Evolutionary conservation across 2,797 vertebrate species (phyloP), one percentile per base, ranked within the genome.

Genomic region (Oreochromis mossambicus): DNA sequence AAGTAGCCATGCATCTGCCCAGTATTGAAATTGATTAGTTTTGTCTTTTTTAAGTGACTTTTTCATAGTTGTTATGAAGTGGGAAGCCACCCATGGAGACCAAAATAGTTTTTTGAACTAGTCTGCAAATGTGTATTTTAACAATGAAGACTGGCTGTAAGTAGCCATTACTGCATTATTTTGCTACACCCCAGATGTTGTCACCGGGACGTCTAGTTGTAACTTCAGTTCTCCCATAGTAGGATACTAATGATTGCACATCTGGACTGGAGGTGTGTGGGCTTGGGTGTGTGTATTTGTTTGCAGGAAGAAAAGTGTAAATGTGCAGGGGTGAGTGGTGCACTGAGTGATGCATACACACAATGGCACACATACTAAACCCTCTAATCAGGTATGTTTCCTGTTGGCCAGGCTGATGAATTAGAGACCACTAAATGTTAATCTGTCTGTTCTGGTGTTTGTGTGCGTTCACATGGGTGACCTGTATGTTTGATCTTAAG

Each of bases 311-410:
- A 86, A 91, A 87, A 34, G 15, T 48, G 48, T 41, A 55, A 83
- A 87, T 80, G 54, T 75, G 21, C 55, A 21, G 26, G 78, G 6
- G 26, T 77, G 52, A 73, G 83, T 3, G 41, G 68, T 61, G 34
- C 36, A 21, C 61, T 24, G 24, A 83, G 82, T 7, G 56, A 26
- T 41, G 52, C 32, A 68, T 54, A 48, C 66, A 14, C 80, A 8
- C 58, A 1, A 55, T n/a, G 66, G 50, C 61, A 58, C 78, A 87
- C 78, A 68, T 24, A 84, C 81, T 13, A 82, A 86, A 87, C 73
- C 90, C 90, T 94, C 81, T 94, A 94, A 94, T 92, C 66, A 89
- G 41, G 84, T 63, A 34, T 81, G 82, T 88, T 94, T 95, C 92
- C 93, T 90, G 86, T 92, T 85, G 86, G 89, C 84, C 86, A 70